Evolutionary conservation across 2,888 invertebrate genomes (phyloP).

Genomic region (Xanthorhoe designata): DNA sequence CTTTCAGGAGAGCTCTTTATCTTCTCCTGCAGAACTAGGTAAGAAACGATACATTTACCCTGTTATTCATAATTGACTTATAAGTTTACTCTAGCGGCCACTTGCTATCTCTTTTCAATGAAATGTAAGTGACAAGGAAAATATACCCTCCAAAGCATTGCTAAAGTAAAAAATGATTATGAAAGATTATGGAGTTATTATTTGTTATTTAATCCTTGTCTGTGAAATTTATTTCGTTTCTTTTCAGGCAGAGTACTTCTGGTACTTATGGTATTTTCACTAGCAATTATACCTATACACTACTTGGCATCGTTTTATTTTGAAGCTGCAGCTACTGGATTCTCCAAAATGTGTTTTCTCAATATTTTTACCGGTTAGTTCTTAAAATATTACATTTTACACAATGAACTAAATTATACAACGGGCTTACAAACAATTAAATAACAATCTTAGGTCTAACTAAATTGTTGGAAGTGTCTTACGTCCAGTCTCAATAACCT

Average conservation of each 20-base stretch:
- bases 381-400: not conserved
- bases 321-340: conserved; percentile 90
- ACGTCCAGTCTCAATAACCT: no score
- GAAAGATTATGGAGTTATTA: no score
- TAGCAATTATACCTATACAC: conserved; percentile 89
- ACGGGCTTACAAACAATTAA: no score
- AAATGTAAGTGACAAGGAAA: no score
- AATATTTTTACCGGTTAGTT: conserved; percentile 86
- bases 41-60: conserved; percentile 37
- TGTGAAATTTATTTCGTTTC: conserved; percentile 1
- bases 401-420: not conserved
- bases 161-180: no score
- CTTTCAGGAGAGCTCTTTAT: conserved; percentile 88
- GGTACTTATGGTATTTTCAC: conserved; percentile 88
- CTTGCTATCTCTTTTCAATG: no score
- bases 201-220: not conserved
- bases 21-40: conserved; percentile 83
- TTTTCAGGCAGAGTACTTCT: conserved; percentile 86
- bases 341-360: conserved; percentile 90
- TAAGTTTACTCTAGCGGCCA: no score
- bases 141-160: no score
- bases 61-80: not conserved
- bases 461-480: no score
- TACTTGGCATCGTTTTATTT: conserved; percentile 90
- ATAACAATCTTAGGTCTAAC: no score